Conservation (phyloP, 2,888 invertebrate species). For the Microdon myrmicae region DNA sequence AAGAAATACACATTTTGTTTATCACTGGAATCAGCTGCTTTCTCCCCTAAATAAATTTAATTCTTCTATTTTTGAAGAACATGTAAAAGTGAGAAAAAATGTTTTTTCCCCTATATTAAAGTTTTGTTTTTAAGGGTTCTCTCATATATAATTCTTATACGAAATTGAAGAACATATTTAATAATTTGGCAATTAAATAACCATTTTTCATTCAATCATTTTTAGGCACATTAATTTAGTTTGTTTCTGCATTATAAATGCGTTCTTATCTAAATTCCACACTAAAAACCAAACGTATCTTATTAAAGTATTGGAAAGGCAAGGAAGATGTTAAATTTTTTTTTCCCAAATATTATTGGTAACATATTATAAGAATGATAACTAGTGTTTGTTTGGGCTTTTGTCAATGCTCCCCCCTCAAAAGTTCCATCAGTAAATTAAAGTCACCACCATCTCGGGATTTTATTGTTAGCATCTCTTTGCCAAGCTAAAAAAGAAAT, state of each 20-base stretch:
- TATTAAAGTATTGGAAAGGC: constrained; percentile 10
- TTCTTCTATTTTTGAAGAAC: constrained; percentile 9
- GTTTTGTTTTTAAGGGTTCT: constrained; percentile 18
- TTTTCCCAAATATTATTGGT: constrained; percentile 1
- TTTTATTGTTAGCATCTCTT: constrained; percentile 89
- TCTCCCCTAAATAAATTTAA: constrained; percentile 4
- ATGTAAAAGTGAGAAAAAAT: not conserved
- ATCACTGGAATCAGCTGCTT: constrained; percentile 40
- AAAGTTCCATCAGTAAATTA: constrained; percentile 94
- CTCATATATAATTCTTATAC: not conserved
- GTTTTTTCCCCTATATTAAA: constrained; percentile 18
- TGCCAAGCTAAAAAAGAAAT: constrained; percentile 77
- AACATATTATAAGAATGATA: constrained; percentile 32
- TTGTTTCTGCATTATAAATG: constrained; percentile 26
- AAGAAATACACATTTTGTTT: constrained; percentile 18
- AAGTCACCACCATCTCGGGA: constrained; percentile 92
- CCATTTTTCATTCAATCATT: constrained; percentile 39
- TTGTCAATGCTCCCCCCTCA: constrained; percentile 88
- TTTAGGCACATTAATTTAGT: constrained; percentile 43
- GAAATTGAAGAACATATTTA: constrained; percentile 6
- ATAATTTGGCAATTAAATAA: constrained; percentile 35
- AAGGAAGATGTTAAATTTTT: constrained; percentile 7
- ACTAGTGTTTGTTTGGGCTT: constrained; percentile 53
- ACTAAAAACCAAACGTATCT: constrained; percentile 8
- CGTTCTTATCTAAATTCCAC: constrained; percentile 25